A percentile compares a stretch with the other conserved stretches of the same genome.
These are phyloP conservation scores for Drosophila rhopaloa DNA, from an alignment of 1,140 invertebrate genomes.

Conservation along the genomic window DNA sequence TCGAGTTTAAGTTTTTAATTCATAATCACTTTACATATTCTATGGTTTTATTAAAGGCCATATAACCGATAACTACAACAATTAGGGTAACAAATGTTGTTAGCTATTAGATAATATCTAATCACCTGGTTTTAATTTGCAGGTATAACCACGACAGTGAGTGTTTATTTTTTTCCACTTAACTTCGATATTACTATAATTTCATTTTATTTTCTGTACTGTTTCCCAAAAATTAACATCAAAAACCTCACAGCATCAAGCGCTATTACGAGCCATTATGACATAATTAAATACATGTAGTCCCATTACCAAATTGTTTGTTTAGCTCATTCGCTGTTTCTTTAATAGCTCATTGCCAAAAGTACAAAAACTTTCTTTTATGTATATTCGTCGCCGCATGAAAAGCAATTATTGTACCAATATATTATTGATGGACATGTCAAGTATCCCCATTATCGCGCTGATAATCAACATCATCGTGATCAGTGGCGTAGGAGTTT, in stretches of 20 bases:
- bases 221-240: conserved; percentile 1
- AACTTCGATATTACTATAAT: neutral
- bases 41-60: too few relatives aligned
- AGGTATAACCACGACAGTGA: too few relatives aligned
- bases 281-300: conserved; percentile 61
- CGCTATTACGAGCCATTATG: conserved; percentile 46
- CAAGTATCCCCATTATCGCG: conserved; percentile 53
- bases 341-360: conserved; percentile 36
- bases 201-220: neutral
- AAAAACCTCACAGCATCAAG: conserved; percentile 23
- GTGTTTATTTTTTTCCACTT: too few relatives aligned
- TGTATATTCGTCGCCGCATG: conserved; percentile 65
- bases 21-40: too few relatives aligned
- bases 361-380: conserved; percentile 67
- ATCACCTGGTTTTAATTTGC: too few relatives aligned
- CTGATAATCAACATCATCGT: conserved; percentile 26
- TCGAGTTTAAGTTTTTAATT: too few relatives aligned
- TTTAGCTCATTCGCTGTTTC: conserved; percentile 25
- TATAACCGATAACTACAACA: too few relatives aligned
- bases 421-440: conserved; percentile 65
- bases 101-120: too few relatives aligned
- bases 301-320: conserved; percentile 52
- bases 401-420: conserved; percentile 51
- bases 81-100: too few relatives aligned
- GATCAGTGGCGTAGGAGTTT: too few relatives aligned